Base-by-base conservation (phyloP, 2,797 vertebrate species). In the Miichthys miiuy region DNA sequence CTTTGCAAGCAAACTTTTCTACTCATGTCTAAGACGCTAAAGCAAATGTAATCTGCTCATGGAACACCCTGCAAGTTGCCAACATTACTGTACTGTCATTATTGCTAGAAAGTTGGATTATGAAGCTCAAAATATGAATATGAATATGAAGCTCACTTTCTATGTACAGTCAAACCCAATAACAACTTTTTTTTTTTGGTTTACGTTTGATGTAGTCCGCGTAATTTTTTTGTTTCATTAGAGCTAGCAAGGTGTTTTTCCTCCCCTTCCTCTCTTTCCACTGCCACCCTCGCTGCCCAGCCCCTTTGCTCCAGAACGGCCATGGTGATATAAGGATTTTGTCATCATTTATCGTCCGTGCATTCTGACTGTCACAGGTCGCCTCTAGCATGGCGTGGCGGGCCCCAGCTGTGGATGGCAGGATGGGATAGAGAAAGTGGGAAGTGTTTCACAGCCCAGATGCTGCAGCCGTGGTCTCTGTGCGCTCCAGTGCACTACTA, bases 401-500 rank as follows among this genome's bases (percentile, higher is more conserved):
- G 79, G 77, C 54, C 88, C 90, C 93, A 94, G 90, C 92, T 94
- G 92, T 88, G 79, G 68, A 54, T 68, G 63, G 61, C 80, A 72
- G 62, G 72, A 79, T 70, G 62, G 63, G 67, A 68, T 62, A 58
- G 61, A 75, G 54, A 55, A 56, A 74, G 71, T 67, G 47, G 58
- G 56, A 38, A 80, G 50, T 34, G 6, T 84, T 86, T 88, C 78
- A 72, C 65, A 87, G 84, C 68, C 84, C 90, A 91, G 90, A 90
- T 90, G 90, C 81, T 55, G 75, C 72, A 72, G 80, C 75, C 58
- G 2, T 63, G 65, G 72, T 85, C 77, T 82, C 72, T 60, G 65
- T 84, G 48, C 77, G 90, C 91, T 92, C 87, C 77, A 82, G 30
- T 89, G 89, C 87, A 88, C 83, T 27, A 73, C 70, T 72, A 88